phyloP scores from a whole-genome alignment of 2,888 invertebrate species.

The Hipparchia semele region DNA sequence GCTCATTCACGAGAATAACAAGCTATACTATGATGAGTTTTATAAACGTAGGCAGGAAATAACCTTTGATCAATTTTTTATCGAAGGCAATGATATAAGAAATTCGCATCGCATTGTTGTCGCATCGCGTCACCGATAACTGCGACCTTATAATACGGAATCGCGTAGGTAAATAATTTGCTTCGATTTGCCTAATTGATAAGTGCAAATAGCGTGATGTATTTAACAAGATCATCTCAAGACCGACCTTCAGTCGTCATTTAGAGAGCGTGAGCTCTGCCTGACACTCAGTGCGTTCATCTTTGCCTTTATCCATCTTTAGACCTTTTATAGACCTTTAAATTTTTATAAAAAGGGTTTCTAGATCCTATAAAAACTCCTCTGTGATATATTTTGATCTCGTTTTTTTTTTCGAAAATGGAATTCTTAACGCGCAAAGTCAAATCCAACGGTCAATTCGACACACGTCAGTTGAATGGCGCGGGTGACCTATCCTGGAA shows the following conservation, averaged over 20 bases:
- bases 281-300: conserved; percentile 41
- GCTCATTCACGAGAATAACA: no score
- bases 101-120: conserved; percentile 4
- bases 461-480: conserved; percentile 70
- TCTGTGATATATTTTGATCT: conserved; percentile 61
- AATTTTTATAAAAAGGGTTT: not conserved
- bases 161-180: conserved; percentile 26
- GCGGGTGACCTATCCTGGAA: conserved; percentile 50
- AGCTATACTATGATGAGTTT: no score
- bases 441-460: conserved; percentile 63
- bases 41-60: no score
- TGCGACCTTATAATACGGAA: conserved; percentile 25
- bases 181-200: conserved; percentile 38
- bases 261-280: conserved; percentile 59
- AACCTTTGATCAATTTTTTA: no score
- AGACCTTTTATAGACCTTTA: not conserved
- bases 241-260: conserved; percentile 68
- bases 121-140: conserved; percentile 8
- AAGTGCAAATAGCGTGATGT: conserved; percentile 40
- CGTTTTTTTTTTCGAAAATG: conserved; percentile 59
- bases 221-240: conserved; percentile 50
- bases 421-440: conserved; percentile 69
- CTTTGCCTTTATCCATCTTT: conserved; percentile 22
- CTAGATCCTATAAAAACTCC: conserved; percentile 26
- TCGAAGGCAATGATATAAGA: no score